These are phyloP conservation scores for Lophura swinhoii DNA, from an alignment of 2,797 vertebrate species.

Conservation along the genomic window DNA sequence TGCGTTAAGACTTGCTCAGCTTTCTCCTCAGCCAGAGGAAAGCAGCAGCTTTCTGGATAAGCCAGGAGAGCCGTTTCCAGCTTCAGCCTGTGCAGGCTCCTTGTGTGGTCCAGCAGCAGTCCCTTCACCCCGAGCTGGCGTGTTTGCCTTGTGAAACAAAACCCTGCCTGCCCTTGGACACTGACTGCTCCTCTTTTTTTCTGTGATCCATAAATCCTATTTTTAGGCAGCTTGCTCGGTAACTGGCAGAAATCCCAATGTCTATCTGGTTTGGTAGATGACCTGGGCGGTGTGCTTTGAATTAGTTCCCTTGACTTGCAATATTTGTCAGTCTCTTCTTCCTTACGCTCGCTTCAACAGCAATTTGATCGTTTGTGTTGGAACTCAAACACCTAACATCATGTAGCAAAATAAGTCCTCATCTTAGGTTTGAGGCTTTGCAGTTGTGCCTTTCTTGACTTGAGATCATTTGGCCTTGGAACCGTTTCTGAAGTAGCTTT, in stretches of 20 bases:
- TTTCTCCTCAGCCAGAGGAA: background rate
- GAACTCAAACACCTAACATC: background rate
- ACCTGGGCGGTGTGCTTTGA: background rate
- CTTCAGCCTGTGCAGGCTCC: background rate
- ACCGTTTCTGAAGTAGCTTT: background rate
- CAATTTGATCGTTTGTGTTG: background rate
- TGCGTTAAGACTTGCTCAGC: background rate
- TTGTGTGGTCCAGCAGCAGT: rapidly evolving
- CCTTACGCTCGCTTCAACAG: background rate
- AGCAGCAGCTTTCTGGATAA: background rate
- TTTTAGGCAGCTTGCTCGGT: background rate
- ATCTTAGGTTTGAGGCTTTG: background rate
- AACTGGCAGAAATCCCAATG: background rate
- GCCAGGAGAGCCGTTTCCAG: background rate
- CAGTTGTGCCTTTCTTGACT: background rate
- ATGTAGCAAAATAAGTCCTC: background rate
- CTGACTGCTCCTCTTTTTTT: background rate
- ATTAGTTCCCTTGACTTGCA: background rate
- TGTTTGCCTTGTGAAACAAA: background rate
- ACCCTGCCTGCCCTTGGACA: background rate
- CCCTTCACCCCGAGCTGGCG: background rate
- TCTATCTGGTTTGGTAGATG: background rate
- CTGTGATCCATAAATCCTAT: background rate
- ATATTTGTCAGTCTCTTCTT: background rate
- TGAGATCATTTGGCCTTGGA: background rate